Conservation (phyloP, 2,113 vertebrate species). For the Solenodon paradoxus region DNA sequence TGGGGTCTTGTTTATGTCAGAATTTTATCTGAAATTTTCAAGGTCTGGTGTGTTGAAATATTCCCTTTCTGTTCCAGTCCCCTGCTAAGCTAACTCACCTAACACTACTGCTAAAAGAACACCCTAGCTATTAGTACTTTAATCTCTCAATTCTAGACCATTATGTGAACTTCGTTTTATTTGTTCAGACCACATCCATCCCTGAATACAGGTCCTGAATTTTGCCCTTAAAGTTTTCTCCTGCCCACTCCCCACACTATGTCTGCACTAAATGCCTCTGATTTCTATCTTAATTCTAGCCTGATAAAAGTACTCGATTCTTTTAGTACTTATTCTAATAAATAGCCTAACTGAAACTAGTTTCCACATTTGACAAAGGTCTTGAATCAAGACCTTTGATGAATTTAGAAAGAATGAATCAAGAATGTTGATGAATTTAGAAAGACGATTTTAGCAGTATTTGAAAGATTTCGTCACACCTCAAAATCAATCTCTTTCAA, state of each 20-base stretch:
- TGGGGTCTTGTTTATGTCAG: too few relatives aligned
- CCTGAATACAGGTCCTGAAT: neutral
- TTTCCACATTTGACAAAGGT: neutral
- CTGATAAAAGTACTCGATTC: neutral
- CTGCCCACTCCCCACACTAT: rapidly evolving
- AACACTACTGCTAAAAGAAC: neutral
- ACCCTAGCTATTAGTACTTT: neutral
- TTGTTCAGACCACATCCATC: neutral
- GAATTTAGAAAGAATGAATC: too few relatives aligned
- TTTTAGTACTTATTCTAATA: neutral
- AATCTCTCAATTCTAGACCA: neutral
- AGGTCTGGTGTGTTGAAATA: too few relatives aligned
- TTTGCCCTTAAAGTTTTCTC: neutral
- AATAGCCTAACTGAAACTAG: neutral
- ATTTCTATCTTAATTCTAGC: neutral
- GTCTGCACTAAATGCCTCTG: neutral
- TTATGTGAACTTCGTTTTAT: neutral
- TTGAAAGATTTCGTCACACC: too few relatives aligned
- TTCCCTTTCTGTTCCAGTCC: too few relatives aligned
- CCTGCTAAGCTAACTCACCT: too few relatives aligned
- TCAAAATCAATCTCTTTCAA: neutral
- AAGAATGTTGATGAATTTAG: too few relatives aligned
- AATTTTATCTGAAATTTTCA: too few relatives aligned
- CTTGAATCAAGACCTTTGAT: neutral
- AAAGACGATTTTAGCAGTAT: neutral